Conservation (phyloP, 2,888 invertebrate genomes). For the Celastrina argiolus region DNA sequence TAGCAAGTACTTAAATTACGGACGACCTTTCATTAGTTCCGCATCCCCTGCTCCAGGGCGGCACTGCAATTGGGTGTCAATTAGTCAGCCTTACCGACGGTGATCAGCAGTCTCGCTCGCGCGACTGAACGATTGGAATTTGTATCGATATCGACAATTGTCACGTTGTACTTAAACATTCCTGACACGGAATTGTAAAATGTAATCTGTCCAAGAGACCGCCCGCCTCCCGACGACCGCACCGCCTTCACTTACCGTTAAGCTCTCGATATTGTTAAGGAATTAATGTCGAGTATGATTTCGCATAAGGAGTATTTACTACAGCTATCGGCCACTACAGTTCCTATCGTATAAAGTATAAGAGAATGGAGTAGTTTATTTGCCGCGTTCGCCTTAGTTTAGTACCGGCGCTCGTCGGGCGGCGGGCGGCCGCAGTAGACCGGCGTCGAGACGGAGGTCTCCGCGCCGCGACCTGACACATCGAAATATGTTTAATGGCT, state of each 20-base stretch:
- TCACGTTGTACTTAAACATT: constrained; percentile 56
- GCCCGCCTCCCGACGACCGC: constrained; percentile 51
- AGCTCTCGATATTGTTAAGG: constrained; percentile 30
- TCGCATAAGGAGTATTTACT: constrained; percentile 33
- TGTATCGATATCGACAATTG: constrained; percentile 44
- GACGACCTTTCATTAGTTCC: constrained; percentile 59
- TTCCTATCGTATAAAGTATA: constrained; percentile 64
- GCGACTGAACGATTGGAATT: constrained; percentile 57
- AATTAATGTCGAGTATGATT: constrained; percentile 29
- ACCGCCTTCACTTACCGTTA: constrained; percentile 34
- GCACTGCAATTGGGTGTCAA: constrained; percentile 61
- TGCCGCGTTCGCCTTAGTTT: constrained; percentile 49
- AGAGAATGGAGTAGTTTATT: constrained; percentile 55
- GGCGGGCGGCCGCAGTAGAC: constrained; percentile 39
- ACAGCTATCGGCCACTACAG: constrained; percentile 61
- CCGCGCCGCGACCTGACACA: constrained; percentile 57
- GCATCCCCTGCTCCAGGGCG: constrained; percentile 49
- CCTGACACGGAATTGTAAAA: constrained; percentile 58
- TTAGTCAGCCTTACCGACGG: constrained; percentile 67
- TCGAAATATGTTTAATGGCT: constrained; percentile 41
- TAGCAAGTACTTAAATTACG: constrained; percentile 54
- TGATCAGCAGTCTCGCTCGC: constrained; percentile 48
- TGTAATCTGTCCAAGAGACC: constrained; percentile 45
- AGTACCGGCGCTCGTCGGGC: constrained; percentile 45
- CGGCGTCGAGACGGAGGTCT: background rate